These are phyloP conservation scores for Erythrocebus patas DNA, from an alignment of 2,113 vertebrate genomes.

Conservation along the genomic window DNA sequence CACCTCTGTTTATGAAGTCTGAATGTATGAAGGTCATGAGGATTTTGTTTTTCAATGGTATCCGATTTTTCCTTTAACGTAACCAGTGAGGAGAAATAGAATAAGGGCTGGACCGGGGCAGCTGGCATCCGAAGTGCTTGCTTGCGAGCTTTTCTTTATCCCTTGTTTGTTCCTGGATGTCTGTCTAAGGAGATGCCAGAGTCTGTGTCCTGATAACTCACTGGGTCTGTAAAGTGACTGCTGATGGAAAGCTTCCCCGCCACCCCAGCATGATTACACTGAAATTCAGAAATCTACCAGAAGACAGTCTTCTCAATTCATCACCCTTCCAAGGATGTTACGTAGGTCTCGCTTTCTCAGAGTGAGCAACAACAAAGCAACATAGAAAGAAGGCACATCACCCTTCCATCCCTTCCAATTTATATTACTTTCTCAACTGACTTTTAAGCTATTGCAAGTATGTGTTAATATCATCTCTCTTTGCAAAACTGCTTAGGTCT, in stretches of 20 bases:
- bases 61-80: not conserved
- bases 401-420: not conserved
- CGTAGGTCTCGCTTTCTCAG: not conserved
- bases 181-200: not conserved
- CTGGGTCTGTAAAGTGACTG: not conserved
- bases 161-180: not conserved
- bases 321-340: not conserved
- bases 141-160: not conserved
- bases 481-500: conserved; percentile 6
- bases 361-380: not conserved
- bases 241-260: not conserved
- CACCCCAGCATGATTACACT: not conserved
- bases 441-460: not conserved
- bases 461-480: not conserved
- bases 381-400: not conserved
- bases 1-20: not conserved
- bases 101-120: not conserved
- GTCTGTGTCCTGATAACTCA: not conserved
- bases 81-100: not conserved
- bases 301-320: not conserved
- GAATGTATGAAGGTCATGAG: not conserved
- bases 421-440: not conserved
- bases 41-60: not conserved
- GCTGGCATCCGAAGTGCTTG: not conserved
- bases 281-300: not conserved